Percentiles rank a stretch among this genome's conserved stretches.
phyloP scores from a whole-genome alignment of 2,888 invertebrate genomes.

The Ennomos erosarius region DNA sequence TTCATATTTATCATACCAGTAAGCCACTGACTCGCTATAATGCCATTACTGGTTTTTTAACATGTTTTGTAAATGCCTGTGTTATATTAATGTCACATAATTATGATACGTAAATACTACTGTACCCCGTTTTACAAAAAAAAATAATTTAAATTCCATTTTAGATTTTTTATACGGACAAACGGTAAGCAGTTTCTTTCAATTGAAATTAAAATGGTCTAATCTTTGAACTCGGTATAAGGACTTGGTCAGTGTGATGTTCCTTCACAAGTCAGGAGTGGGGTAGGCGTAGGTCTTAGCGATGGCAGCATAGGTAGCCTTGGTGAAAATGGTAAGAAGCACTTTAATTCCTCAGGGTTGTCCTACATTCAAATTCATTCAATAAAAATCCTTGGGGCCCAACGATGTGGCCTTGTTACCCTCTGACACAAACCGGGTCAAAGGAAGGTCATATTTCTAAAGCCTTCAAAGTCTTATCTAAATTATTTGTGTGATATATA shows the following conservation, averaged over 20 bases:
- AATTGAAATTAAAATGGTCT: no score
- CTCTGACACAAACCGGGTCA: neutral
- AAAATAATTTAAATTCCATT: neutral
- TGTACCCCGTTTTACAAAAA: no score
- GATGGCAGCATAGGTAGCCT: no score
- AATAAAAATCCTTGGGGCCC: slow-evolving; percentile 8
- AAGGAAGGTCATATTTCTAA: neutral
- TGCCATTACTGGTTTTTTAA: slow-evolving; percentile 43
- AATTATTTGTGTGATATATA: no score
- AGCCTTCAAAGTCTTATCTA: neutral
- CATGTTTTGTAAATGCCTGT: slow-evolving; percentile 2
- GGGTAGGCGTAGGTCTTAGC: no score
- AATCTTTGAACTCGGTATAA: no score
- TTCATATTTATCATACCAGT: slow-evolving; percentile 30
- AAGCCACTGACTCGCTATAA: slow-evolving; percentile 36
- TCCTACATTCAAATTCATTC: slow-evolving; percentile 28
- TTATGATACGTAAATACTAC: no score
- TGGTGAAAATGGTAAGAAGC: slow-evolving; percentile 11
- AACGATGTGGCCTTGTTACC: neutral
- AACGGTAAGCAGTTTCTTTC: no score
- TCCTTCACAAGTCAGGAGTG: no score
- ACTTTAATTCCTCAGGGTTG: slow-evolving; percentile 24
- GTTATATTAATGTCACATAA: no score
- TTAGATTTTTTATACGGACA: no score
- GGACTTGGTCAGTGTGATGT: no score